A percentile compares a stretch with the other conserved stretches of the same genome.
These are phyloP conservation scores for Aphaenogaster ashmeadi DNA, from an alignment of 1,140 invertebrate genomes.

Conservation along the genomic window DNA sequence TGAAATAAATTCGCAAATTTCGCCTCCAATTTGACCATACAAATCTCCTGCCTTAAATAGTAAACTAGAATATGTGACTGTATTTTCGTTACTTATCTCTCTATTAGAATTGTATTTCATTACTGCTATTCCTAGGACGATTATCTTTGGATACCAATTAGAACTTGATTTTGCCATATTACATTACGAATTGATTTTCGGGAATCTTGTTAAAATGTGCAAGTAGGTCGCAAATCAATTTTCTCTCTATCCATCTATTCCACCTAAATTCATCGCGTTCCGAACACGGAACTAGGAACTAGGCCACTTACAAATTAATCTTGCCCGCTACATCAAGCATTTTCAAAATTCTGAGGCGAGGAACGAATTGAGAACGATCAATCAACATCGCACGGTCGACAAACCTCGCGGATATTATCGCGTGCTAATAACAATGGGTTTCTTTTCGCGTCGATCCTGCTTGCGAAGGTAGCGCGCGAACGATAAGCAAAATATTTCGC, in stretches of 20 bases:
- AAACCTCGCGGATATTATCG: conserved; percentile 15
- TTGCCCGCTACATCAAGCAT: neutral
- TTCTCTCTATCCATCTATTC: neutral
- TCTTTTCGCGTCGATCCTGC: conserved; percentile 13
- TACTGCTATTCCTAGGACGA: neutral
- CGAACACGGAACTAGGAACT: conserved; percentile 24
- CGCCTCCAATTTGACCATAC: too few species aligned
- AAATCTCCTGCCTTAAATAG: neutral
- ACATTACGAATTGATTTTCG: neutral
- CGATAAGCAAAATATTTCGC: conserved; percentile 64
- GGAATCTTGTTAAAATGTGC: neutral
- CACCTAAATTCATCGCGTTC: neutral
- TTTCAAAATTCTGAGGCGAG: neutral
- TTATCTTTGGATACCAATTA: neutral
- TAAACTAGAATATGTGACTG: neutral
- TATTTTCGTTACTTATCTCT: neutral
- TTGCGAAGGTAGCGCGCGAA: conserved; percentile 26
- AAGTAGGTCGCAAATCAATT: conserved; percentile 8
- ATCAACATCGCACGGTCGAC: conserved; percentile 23
- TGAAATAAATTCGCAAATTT: too few species aligned
- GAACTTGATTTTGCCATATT: neutral
- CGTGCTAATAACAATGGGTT: conserved; percentile 26
- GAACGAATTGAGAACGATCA: conserved; percentile 28
- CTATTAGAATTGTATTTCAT: neutral
- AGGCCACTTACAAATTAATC: conserved; percentile 22